Evolutionary conservation across 2,797 vertebrate genomes (phyloP).

Genomic region (Pteropus rufus): DNA sequence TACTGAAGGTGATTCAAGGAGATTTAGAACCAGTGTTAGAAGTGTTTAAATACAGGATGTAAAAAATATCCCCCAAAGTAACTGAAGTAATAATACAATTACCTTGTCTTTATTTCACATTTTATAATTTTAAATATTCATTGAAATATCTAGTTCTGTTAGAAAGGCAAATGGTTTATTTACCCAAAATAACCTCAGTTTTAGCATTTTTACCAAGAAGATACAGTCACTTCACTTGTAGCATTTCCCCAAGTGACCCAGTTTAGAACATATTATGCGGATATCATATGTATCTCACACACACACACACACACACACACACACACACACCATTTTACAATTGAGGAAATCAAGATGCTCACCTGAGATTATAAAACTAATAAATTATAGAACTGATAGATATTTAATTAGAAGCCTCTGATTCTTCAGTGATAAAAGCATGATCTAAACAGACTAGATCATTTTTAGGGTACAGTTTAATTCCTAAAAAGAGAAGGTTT

Average conservation of each 20-base stretch:
- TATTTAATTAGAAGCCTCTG: neutral
- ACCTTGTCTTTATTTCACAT: neutral
- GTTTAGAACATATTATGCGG: neutral
- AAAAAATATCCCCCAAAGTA: neutral
- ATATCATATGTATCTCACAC: neutral
- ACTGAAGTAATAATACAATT: neutral
- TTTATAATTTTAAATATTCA: slow-evolving; percentile 19
- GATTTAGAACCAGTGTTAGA: neutral
- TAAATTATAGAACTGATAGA: neutral
- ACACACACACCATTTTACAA: neutral
- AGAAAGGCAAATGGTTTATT: neutral
- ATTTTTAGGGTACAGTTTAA: neutral
- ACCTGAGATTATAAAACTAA: neutral
- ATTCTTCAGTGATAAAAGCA: neutral
- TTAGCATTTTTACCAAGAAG: neutral
- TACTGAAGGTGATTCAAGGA: neutral
- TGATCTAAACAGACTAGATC: neutral
- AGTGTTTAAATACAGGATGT: neutral
- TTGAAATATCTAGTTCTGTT: neutral
- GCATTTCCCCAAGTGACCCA: neutral
- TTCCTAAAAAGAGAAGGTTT: neutral
- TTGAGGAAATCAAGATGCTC: neutral
- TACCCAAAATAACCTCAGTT: neutral
- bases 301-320: neutral
- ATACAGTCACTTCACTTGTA: neutral